Base-by-base conservation (phyloP, 2,888 invertebrate genomes). In the Therioaphis trifolii region DNA sequence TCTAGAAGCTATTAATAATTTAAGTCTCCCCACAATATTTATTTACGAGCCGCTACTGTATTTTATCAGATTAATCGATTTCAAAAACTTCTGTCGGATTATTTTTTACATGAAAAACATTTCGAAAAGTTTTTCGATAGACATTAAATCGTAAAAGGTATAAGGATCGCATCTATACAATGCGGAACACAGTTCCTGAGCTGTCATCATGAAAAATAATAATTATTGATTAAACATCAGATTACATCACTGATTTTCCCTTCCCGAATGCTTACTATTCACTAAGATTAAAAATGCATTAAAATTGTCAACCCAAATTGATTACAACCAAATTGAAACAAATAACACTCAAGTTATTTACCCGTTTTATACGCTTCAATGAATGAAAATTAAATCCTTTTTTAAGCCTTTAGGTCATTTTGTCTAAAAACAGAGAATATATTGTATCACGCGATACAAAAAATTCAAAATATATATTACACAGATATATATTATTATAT, bases 241-340 rank as follows among this genome's bases (percentile, higher is more conserved):
- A 71, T 71, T 49, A 29, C 40, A 40, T 68, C 40, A 40, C 46
- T 12, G 46, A 11, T 46, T 9, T 46, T 12, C 46, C 0, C 21
- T 21, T 24, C 2, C 11, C 12, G 2, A 58, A 24, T 12, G 49
- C 11, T 7, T 15, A 29, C 14, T n/a, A 71, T 18, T 4, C 24
- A 52, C n/a, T n/a, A n/a, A 52, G n/a, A 29, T 72, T 29, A 52
- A 46, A 72, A 52, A 72, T 52, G 12, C 11, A 72, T 72, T 72
- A 52, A 49, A 52, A 52, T 49, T 29, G n/a, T 72, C n/a, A 46
- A 71, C 12, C 27, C 0, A 71, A 49, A 49, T 49, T 12, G 14
- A 72, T 52, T 29, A 29, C 12, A 29, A n/a, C n/a, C n/a, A n/a
- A n/a, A n/a, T n/a, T n/a, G n/a, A 1, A 49, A 71, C 52, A 52